These are phyloP conservation scores for Rhingia rostrata DNA, from an alignment of 2,888 invertebrate species.

Conservation along the genomic window DNA sequence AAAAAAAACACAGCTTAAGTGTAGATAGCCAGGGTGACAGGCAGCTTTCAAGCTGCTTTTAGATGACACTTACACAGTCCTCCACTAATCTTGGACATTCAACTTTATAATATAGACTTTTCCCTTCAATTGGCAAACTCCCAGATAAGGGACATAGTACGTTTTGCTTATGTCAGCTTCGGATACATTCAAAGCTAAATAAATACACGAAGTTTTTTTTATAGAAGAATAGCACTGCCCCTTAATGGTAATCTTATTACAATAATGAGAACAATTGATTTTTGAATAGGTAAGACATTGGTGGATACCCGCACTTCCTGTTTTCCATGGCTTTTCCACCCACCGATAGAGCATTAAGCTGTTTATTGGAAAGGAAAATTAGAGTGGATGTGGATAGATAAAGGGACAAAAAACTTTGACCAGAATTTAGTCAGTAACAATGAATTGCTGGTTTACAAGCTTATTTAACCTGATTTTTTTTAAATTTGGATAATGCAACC, in stretches of 20 bases:
- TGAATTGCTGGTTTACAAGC: conserved; percentile 44
- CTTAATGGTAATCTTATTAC: conserved; percentile 69
- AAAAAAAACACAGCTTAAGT: conserved; percentile 25
- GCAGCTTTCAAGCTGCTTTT: conserved; percentile 48
- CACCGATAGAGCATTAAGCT: conserved; percentile 19
- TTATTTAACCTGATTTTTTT: conserved; percentile 40
- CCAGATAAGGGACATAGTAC: conserved; percentile 30
- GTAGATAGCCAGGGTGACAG: conserved; percentile 36
- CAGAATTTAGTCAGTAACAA: conserved; percentile 42
- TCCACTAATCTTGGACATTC: conserved; percentile 53
- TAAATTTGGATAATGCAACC: conserved; percentile 63
- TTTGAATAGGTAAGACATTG: conserved; percentile 67
- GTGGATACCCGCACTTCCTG: conserved; percentile 46
- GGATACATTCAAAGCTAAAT: not conserved
- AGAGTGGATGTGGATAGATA: not conserved
- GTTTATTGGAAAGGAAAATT: not conserved
- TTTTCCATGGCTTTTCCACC: not conserved
- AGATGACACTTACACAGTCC: conserved; percentile 35
- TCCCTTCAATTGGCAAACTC: conserved; percentile 2
- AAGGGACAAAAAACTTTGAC: conserved; percentile 5
- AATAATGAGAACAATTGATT: conserved; percentile 74
- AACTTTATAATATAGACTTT: conserved; percentile 32
- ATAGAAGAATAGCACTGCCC: conserved; percentile 32
- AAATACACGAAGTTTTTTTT: not conserved
- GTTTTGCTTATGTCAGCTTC: conserved; percentile 29